Base-by-base conservation (phyloP, 2,797 vertebrate species). In the Ciconia nigra region DNA sequence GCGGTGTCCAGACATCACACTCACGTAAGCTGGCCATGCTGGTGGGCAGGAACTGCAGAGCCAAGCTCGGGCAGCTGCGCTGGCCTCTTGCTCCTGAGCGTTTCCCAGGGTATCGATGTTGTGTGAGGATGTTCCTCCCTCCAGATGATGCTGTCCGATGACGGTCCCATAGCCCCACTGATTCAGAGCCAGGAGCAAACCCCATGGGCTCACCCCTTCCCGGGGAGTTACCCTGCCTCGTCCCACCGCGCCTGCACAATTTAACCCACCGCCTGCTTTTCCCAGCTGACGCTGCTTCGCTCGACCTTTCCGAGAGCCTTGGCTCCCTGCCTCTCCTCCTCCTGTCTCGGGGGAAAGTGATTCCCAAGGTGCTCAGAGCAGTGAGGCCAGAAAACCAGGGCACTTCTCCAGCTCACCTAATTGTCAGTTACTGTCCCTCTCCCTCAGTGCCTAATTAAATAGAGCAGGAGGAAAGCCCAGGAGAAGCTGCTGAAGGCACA, bases 401-500 rank as follows among this genome's bases (percentile, higher is more conserved):
- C 88, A 90, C 54, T 93, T 90, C 76, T 96, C 74, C 69, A 83
- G 87, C 91, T 96, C 92, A 95, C 83, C 93, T 97, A 95, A 96
- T 97, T 96, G 97, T 90, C 81, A 92, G 90, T 95, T 97, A 82
- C 90, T 49, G 41, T 87, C 89, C 90, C 57, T 88, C 33, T 97
- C 96, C 96, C 97, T 89, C 0, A 0, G 72, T 59, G 88, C 93
- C 89, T 93, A 95, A 95, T 97, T 97, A 97, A 96, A 80, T 92
- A 94, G 96, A 96, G 77, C 94, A 96, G 80, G 92, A 95, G 71
- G 69, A 94, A 93, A 90, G 82, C 97, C 96, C 92, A 82, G 91
- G 97, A 96, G 97, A 91, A 94, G 82, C 85, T 72, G 57, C 83
- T 78, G 83, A 89, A 91, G 59, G 90, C 89, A 46, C 70, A 93